Base-by-base conservation (phyloP, 2,113 vertebrate genomes). In the Gallinago paraguaiae region DNA sequence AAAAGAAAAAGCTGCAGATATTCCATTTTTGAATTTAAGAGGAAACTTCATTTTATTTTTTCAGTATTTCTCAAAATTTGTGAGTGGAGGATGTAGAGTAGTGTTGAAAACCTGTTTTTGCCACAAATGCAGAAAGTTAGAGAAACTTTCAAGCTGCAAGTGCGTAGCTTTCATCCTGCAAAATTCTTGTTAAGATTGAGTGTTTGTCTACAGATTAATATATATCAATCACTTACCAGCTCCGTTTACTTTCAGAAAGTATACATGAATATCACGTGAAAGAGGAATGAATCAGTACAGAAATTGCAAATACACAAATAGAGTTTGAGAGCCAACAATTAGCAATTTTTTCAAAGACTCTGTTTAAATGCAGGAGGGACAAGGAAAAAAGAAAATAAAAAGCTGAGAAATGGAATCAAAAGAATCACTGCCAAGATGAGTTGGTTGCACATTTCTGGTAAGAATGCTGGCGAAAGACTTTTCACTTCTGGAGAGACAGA, bases 171-270 rank as follows among this genome's bases (percentile, higher is more conserved):
- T 90, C 13, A 45, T 86, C 54, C 56, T 30, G 17, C 45, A 86
- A 86, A 95, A 88, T 78, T 88, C 30, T 90, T 53, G 41, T 75
- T 46, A 54, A 45, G 19, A 64, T 10, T 70, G 51, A 86, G 12
- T 41, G 48, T 81, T 93, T 92, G 25, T 78, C 33, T 75, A 33
- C 48, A 37, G 17, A 83, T 93, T 95, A 78, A 30, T 56, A 45
- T 37, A 48, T 80, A 64, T 83, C 61, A 81, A 81, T 80, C 50
- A 81, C 82, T 94, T 87, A 83, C 30, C 30, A 60, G 13, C 37
- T 71, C 43, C 65, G 7, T 90, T 95, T 93, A 22, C 37, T 91
- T 96, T 96, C 37, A 61, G 57, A 68, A 90, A 76, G 28, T 28
- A 53, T 65, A 46, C 13, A 81, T 51, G 17, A 76, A 72, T 83